These are phyloP conservation scores for Euplexia lucipara DNA, from an alignment of 2,888 invertebrate genomes.

Conservation along the genomic window DNA sequence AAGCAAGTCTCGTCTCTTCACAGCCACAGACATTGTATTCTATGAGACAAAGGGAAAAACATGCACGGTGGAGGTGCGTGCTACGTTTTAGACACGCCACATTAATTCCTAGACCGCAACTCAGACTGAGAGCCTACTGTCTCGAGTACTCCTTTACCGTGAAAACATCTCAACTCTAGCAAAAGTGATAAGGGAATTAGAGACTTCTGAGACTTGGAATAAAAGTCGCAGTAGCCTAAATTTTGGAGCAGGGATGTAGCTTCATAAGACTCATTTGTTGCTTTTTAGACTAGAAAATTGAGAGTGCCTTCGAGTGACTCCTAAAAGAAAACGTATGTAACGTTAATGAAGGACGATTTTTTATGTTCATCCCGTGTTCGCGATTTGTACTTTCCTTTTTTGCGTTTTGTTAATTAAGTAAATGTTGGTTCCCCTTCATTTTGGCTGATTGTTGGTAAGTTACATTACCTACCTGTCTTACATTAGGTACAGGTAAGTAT, in stretches of 20 bases:
- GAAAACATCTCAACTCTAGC: conserved; percentile 30
- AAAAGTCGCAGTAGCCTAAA: conserved; percentile 9
- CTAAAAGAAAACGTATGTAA: conserved; percentile 68
- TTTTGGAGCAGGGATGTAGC: conserved; percentile 55
- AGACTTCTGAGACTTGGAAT: background rate
- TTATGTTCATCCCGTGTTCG: conserved; percentile 32
- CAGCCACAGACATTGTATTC: conserved; percentile 69
- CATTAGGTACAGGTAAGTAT: too few species aligned
- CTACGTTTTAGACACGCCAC: conserved; percentile 84
- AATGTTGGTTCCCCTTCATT: conserved; percentile 6
- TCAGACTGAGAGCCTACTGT: conserved; percentile 83
- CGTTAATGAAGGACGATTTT: conserved; percentile 68
- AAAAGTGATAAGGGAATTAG: conserved; percentile 6
- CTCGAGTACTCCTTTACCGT: conserved; percentile 73
- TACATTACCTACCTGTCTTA: background rate
- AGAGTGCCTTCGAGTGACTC: conserved; percentile 73
- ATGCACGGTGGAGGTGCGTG: conserved; percentile 78
- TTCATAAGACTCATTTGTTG: conserved; percentile 72
- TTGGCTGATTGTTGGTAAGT: background rate
- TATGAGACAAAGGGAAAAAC: conserved; percentile 77
- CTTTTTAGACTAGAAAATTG: conserved; percentile 75
- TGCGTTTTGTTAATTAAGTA: conserved; percentile 36
- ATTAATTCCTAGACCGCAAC: conserved; percentile 87
- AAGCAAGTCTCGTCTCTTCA: conserved; percentile 66
- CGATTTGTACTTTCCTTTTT: conserved; percentile 23